Evolutionary conservation across 2,888 invertebrate genomes (phyloP).

Genomic region (Cloeon dipterum): DNA sequence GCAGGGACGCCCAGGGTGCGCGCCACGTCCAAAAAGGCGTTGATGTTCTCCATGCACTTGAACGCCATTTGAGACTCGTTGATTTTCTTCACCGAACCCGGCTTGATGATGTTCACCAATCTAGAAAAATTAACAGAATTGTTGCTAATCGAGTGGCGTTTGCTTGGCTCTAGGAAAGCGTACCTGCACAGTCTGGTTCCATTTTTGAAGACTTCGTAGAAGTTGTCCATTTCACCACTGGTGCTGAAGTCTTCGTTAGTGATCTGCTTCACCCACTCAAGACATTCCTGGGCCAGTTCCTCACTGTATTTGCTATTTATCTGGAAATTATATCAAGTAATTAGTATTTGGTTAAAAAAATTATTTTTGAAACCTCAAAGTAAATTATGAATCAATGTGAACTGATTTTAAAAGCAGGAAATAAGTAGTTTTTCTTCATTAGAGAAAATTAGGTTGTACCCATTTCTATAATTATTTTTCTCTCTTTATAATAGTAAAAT

Average conservation of each 20-base stretch:
- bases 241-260: constrained; percentile 68
- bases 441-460: no score
- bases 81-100: constrained; percentile 74
- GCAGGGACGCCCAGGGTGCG: constrained; percentile 73
- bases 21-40: constrained; percentile 70
- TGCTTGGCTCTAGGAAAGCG: constrained; percentile 9
- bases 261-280: constrained; percentile 78
- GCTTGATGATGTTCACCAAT: constrained; percentile 64
- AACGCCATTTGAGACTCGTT: constrained; percentile 82
- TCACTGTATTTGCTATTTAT: constrained; percentile 96
- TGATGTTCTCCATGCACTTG: constrained; percentile 98
- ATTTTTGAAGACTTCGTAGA: constrained; percentile 75
- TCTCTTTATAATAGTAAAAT: no score
- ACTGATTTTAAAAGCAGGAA: no score
- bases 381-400: no score
- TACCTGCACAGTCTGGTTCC: constrained; percentile 81
- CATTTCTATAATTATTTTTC: no score
- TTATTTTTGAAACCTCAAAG: not conserved
- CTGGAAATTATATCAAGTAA: constrained; percentile 29
- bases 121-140: constrained; percentile 23
- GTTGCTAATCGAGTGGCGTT: not conserved
- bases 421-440: no score
- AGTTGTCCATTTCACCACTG: constrained; percentile 82
- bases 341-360: constrained; percentile 7
- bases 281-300: constrained; percentile 72